phyloP scores from a whole-genome alignment of 2,797 vertebrate genomes.

The Hyperoplus immaculatus region DNA sequence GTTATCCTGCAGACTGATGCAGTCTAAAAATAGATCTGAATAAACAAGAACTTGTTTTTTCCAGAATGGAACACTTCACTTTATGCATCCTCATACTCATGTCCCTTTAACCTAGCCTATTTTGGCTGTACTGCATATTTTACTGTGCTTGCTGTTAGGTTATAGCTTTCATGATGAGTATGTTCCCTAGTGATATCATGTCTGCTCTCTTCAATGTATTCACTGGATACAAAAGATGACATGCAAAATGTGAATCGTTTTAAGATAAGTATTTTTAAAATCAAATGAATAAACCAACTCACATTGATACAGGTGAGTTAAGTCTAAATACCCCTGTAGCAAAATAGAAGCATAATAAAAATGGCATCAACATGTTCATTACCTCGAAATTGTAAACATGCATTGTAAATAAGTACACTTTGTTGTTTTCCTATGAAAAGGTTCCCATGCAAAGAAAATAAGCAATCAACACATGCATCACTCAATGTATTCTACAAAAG shows the following conservation, averaged over 20 bases:
- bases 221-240: not conserved
- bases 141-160: not conserved
- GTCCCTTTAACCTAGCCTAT: not conserved
- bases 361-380: too few species aligned
- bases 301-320: not conserved
- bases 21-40: not conserved
- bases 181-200: not conserved
- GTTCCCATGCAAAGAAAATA: too few species aligned
- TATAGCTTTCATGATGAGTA: not conserved
- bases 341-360: too few species aligned
- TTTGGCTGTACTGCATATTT: not conserved
- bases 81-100: not conserved
- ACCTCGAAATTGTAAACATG: too few species aligned
- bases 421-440: too few species aligned
- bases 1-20: too few species aligned
- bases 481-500: too few species aligned
- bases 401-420: too few species aligned
- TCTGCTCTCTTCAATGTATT: not conserved
- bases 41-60: not conserved
- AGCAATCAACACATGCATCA: too few species aligned
- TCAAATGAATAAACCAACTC: not conserved
- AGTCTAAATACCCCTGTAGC: not conserved
- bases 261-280: not conserved
- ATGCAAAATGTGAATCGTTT: not conserved
- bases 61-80: not conserved